Conservation (phyloP, 2,797 vertebrate species). For the Chaetodon trifasciatus region DNA sequence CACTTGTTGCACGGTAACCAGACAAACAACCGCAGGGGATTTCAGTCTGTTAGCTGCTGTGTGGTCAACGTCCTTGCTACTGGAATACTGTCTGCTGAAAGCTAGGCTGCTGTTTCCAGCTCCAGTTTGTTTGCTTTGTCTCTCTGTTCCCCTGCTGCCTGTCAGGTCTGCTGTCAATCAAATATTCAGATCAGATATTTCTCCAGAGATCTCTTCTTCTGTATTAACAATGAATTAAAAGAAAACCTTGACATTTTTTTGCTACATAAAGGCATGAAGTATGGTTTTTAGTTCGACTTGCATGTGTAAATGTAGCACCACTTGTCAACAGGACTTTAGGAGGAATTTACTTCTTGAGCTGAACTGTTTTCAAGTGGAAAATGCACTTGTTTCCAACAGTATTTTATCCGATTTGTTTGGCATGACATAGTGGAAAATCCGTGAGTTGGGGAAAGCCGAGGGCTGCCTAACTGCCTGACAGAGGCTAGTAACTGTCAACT, state of each 20-base stretch:
- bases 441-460: constrained; percentile 27
- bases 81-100: not conserved
- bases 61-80: not conserved
- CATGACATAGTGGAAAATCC: constrained; percentile 24
- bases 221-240: not conserved
- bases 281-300: not conserved
- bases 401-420: constrained; percentile 33
- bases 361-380: constrained; percentile 40
- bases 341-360: constrained; percentile 14
- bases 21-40: not conserved
- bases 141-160: not conserved
- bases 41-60: not conserved
- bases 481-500: constrained; percentile 46
- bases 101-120: not conserved
- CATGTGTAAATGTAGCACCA: not conserved
- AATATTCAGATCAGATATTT: not conserved
- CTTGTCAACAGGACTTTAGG: constrained; percentile 3
- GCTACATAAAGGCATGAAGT: not conserved
- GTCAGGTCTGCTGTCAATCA: not conserved
- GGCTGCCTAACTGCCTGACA: constrained; percentile 31
- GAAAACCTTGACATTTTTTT: not conserved
- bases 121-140: not conserved
- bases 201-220: not conserved
- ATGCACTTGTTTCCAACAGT: constrained; percentile 30
- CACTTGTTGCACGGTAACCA: constrained; percentile 7